phyloP scores from a whole-genome alignment of 53 echinoderm and acorn worm genomes.

The Holothuria leucospilota region DNA sequence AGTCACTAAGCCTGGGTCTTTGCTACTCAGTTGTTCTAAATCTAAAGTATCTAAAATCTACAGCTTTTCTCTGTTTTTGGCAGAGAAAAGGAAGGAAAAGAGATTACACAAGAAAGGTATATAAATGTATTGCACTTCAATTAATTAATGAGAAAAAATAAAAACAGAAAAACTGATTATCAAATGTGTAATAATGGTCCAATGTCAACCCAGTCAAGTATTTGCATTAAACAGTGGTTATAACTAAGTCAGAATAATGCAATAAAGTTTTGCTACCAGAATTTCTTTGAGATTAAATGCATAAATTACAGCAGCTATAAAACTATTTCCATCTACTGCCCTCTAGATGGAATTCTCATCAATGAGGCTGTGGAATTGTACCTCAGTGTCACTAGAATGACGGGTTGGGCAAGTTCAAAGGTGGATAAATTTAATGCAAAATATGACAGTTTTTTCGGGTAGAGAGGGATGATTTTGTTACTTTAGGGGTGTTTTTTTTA shows the following conservation, averaged over 20 bases:
- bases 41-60: not conserved
- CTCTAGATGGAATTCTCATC: too few species aligned
- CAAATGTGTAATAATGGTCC: not conserved
- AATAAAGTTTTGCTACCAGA: not conserved
- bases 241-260: not conserved
- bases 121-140: not conserved
- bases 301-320: not conserved
- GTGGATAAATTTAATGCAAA: too few species aligned
- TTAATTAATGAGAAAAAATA: slow-evolving; percentile 25
- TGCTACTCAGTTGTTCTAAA: too few species aligned
- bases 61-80: not conserved
- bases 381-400: too few species aligned
- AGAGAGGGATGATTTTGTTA: too few species aligned
- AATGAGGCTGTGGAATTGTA: too few species aligned
- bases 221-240: not conserved
- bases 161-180: not conserved
- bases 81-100: not conserved
- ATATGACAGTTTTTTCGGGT: too few species aligned
- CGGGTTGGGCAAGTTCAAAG: too few species aligned
- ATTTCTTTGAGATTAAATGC: not conserved
- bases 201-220: not conserved
- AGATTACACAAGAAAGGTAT: not conserved
- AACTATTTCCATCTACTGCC: too few species aligned
- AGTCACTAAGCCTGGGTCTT: too few species aligned
- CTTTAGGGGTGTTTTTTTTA: too few species aligned